Percentiles rank a stretch among this genome's conserved stretches.
These are phyloP conservation scores for Mya arenaria DNA, from an alignment of 1,140 invertebrate species.

Conservation along the genomic window DNA sequence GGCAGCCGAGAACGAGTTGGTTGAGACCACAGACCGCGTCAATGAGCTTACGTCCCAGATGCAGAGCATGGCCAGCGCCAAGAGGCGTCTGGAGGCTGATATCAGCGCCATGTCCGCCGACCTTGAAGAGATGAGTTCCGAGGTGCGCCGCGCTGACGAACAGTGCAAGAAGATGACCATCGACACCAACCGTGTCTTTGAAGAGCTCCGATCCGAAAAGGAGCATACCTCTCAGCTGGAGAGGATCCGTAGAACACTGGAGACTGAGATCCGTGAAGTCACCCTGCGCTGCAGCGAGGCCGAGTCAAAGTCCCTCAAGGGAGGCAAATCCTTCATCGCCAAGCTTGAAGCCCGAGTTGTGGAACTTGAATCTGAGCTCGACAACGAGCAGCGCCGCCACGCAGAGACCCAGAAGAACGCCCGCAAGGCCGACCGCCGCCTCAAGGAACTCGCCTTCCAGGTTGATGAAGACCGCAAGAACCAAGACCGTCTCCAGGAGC, in stretches of 20 bases:
- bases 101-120: conserved; percentile 94
- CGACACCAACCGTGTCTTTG: conserved; percentile 97
- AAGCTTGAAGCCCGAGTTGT: conserved; percentile 83
- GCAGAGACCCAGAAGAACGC: conserved; percentile 85
- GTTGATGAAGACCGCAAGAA: conserved; percentile 97
- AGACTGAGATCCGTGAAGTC: conserved; percentile 98
- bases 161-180: conserved; percentile 93
- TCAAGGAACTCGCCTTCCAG: conserved; percentile 90
- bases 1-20: conserved; percentile 97
- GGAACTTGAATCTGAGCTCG: conserved; percentile 98
- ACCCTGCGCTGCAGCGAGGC: conserved; percentile 96
- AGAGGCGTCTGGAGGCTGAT: conserved; percentile 99
- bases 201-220: conserved; percentile 99
- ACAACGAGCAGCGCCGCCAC: conserved; percentile 98
- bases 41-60: conserved; percentile 97
- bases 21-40: conserved; percentile 97
- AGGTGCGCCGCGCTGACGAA: conserved; percentile 78
- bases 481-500: conserved; percentile 98
- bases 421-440: conserved; percentile 90
- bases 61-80: conserved; percentile 94
- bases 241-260: conserved; percentile 98
- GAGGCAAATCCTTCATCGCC: conserved; percentile 91
- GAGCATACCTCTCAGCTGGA: conserved; percentile 99
- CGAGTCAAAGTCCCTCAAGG: conserved; percentile 97
- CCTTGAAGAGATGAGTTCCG: conserved; percentile 80